Evolutionary conservation across 92 coral and sea anemone species (phyloP).

Genomic region (Zoanthus solanderi): DNA sequence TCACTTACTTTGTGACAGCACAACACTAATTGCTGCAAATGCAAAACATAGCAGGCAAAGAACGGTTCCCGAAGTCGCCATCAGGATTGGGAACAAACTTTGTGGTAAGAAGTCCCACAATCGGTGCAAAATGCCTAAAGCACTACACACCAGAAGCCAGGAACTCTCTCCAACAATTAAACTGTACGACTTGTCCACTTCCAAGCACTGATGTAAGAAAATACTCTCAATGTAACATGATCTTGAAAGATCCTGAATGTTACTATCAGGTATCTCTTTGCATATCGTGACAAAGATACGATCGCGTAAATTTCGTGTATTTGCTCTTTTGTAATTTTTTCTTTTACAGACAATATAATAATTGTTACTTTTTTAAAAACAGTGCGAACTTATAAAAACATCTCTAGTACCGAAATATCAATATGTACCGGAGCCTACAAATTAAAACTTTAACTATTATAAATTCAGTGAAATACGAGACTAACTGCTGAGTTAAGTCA

Average conservation of each 20-base stretch:
- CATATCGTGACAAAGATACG: slow-evolving; percentile 33
- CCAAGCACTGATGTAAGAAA: slow-evolving; percentile 45
- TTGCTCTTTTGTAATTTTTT: neutral
- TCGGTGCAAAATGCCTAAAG: slow-evolving; percentile 38
- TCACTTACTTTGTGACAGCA: slow-evolving; percentile 4
- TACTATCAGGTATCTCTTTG: neutral
- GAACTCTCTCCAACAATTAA: slow-evolving; percentile 46
- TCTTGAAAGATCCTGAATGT: slow-evolving; percentile 4
- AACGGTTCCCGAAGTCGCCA: slow-evolving; percentile 16
- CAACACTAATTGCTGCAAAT: neutral
- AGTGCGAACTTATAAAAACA: too few relatives aligned
- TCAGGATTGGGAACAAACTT: slow-evolving; percentile 12
- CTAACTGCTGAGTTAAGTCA: too few relatives aligned
- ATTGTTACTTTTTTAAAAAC: too few relatives aligned
- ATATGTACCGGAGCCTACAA: too few relatives aligned
- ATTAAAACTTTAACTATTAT: too few relatives aligned
- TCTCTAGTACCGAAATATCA: too few relatives aligned
- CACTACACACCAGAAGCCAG: slow-evolving; percentile 45
- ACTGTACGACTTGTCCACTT: slow-evolving; percentile 51
- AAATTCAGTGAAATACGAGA: too few relatives aligned
- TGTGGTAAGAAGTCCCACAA: slow-evolving; percentile 37
- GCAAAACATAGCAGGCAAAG: neutral
- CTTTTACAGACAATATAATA: too few relatives aligned
- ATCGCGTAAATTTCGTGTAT: neutral
- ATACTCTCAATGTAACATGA: slow-evolving; percentile 29